phyloP scores from a whole-genome alignment of 1,140 invertebrate species.

The Achatina immaculata region DNA sequence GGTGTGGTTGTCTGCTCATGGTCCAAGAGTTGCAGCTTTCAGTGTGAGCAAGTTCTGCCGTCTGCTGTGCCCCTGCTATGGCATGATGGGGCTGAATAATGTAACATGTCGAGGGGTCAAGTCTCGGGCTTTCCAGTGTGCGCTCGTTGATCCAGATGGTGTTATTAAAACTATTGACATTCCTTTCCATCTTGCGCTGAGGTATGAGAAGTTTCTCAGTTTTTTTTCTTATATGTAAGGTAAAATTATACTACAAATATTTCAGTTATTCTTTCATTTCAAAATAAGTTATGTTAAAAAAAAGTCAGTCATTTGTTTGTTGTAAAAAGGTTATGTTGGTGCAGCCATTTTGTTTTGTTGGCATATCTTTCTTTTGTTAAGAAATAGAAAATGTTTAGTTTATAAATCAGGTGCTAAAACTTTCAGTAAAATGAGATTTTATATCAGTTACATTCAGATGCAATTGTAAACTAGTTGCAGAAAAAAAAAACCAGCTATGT shows the following conservation, averaged over 20 bases:
- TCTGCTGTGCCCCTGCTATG: slow-evolving; percentile 79
- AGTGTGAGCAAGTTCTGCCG: slow-evolving; percentile 82
- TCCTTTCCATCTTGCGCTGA: slow-evolving; percentile 85
- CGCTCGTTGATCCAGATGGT: slow-evolving; percentile 87
- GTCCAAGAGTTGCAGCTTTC: slow-evolving; percentile 89
- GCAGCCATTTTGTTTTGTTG: no score
- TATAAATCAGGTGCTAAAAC: no score
- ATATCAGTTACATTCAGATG: no score
- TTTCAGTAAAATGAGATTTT: no score
- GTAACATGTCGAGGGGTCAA: slow-evolving; percentile 68
- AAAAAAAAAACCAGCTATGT: no score
- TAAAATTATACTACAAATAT: neutral
- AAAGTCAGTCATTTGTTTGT: no score
- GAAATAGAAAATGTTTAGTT: no score
- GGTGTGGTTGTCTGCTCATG: slow-evolving; percentile 85
- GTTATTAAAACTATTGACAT: slow-evolving; percentile 84
- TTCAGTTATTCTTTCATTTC: no score
- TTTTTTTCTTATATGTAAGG: neutral
- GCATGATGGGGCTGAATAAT: slow-evolving; percentile 80
- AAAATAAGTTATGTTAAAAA: no score
- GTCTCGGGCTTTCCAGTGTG: slow-evolving; percentile 79
- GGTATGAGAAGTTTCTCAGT: slow-evolving; percentile 47
- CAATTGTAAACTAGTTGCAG: no score
- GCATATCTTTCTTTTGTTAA: no score
- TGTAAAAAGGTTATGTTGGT: no score